phyloP scores from a whole-genome alignment of 2,113 vertebrate species.

The Damaliscus lunatus region DNA sequence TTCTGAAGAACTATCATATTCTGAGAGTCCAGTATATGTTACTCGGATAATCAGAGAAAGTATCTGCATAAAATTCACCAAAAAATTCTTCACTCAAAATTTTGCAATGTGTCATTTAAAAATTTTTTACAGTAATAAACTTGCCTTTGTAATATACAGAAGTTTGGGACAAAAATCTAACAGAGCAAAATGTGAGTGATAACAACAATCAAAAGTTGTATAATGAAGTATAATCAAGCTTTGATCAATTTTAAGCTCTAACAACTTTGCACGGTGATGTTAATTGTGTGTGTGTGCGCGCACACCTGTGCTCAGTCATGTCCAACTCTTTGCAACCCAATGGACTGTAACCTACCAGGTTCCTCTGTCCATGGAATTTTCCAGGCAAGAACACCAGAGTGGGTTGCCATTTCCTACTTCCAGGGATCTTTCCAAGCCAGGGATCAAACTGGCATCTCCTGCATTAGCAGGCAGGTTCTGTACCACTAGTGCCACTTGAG shows the following conservation, averaged over 20 bases:
- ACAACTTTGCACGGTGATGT: neutral
- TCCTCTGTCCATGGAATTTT: neutral
- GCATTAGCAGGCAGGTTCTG: neutral
- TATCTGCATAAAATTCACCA: neutral
- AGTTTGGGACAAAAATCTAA: neutral
- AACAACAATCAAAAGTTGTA: neutral
- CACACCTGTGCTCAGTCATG: fast-evolving
- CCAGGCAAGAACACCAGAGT: neutral
- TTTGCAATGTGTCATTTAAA: neutral
- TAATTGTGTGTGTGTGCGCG: fast-evolving
- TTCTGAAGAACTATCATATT: neutral
- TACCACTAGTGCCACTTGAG: neutral
- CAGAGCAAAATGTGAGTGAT: neutral
- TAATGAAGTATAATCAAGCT: neutral
- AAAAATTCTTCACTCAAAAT: neutral
- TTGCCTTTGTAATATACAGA: neutral
- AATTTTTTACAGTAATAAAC: neutral
- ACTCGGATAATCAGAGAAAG: neutral
- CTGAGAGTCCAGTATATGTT: neutral
- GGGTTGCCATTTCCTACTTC: neutral
- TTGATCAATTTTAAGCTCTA: neutral
- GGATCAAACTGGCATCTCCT: fast-evolving
- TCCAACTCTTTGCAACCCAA: neutral
- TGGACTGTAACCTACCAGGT: neutral
- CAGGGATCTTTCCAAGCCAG: neutral